Conservation (phyloP, 2,797 vertebrate genomes). For the Syndactyla subalaris region DNA sequence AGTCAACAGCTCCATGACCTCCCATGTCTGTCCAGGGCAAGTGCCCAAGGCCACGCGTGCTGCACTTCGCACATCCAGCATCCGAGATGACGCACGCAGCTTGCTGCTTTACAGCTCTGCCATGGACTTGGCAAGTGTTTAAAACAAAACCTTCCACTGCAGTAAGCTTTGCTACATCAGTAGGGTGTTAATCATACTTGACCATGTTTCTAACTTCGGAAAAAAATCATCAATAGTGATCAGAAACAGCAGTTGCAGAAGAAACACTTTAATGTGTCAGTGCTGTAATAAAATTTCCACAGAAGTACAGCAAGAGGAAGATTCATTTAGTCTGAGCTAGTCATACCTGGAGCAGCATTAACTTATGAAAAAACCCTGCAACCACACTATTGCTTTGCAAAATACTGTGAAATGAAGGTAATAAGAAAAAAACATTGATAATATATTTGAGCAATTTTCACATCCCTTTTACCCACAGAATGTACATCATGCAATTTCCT, state of each 20-base stretch:
- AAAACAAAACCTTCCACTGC: background rate
- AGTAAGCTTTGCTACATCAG: background rate
- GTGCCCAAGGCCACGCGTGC: fast-evolving
- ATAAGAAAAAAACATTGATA: background rate
- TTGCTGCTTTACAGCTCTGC: background rate
- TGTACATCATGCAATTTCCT: background rate
- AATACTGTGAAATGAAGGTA: background rate
- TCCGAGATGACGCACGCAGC: fast-evolving
- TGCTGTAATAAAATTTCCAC: background rate
- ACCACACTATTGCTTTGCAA: background rate
- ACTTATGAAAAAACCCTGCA: background rate
- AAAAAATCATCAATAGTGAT: background rate
- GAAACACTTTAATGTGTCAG: background rate
- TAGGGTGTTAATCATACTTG: background rate
- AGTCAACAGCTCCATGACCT: background rate
- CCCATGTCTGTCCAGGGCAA: background rate
- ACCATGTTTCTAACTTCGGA: background rate
- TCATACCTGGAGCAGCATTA: background rate
- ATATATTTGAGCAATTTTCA: background rate
- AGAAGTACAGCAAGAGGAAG: background rate
- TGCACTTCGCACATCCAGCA: background rate
- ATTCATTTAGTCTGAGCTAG: background rate
- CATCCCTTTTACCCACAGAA: background rate
- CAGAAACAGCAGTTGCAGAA: background rate
- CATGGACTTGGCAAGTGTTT: background rate